Base-by-base conservation (phyloP, 2,888 invertebrate genomes). In the Lasioglossum calceatum region DNA sequence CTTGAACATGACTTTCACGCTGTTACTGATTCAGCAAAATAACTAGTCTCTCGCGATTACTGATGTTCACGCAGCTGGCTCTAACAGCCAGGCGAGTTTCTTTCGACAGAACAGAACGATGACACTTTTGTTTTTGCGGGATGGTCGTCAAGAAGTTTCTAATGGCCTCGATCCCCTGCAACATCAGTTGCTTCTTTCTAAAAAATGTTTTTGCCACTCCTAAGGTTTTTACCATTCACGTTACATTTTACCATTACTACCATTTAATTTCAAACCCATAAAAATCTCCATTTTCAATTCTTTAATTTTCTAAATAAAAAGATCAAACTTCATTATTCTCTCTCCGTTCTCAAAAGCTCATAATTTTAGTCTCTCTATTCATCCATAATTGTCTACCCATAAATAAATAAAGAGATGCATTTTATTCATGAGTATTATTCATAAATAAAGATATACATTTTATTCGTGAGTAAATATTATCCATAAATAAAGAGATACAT, bases 1-100 rank as follows among this genome's bases (percentile, higher is more conserved):
- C 32, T 47, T 16, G 54, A 50, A 50, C 77, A 47, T 77, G 84
- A 84, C 84, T 84, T 84, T 84, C 84, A 83, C 84, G 74, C 61
- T 61, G 19, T 58, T 50, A 71, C 50, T 75, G 70, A 84, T 84
- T 58, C 83, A 19, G 39, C 47, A 42, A 19, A 75, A 71, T 32
- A 16, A 32, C 27, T 50, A 36, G 64, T 47, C 82, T 84, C 77
- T 2, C 39, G 64, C 16, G 54, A 58, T 77, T 82, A 36, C 23
- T 16, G 73, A 77, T 50, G 82, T 77, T 82, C 73, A 47, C 44
- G 77, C 82, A 74, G 67, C 75, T 81, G 81, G 58, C 71, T 47
- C 50, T 58, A 32, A 50, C 71, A 27, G 71, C 14, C 58, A 32
- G 61, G 19, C 71, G 75, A 58, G 75, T 75, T 70, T 76, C 32